Conservation (phyloP, 2,888 invertebrate genomes). For the Chrysolina haemoptera region DNA sequence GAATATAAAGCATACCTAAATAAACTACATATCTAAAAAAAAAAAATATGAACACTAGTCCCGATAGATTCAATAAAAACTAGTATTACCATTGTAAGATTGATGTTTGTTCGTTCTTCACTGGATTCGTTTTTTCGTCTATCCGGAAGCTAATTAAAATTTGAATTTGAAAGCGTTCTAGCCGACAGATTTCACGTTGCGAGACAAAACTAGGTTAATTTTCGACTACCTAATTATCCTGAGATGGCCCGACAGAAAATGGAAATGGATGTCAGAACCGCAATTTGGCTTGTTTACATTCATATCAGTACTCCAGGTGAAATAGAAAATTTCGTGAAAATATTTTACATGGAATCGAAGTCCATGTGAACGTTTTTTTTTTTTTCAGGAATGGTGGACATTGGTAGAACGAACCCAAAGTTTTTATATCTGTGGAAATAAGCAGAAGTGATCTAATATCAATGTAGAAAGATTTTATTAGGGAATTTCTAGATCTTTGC, state of each 20-base stretch:
- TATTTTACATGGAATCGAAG: not conserved
- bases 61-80: not conserved
- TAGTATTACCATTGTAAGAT: slow-evolving; percentile 1
- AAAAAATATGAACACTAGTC: not conserved
- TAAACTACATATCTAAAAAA: not conserved
- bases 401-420: too few relatives aligned
- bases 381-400: too few relatives aligned
- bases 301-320: not conserved
- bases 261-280: slow-evolving; percentile 20
- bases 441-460: too few relatives aligned
- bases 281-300: slow-evolving; percentile 26
- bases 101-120: not conserved
- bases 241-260: slow-evolving; percentile 15
- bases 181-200: slow-evolving; percentile 23
- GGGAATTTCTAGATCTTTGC: too few relatives aligned
- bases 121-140: slow-evolving; percentile 3
- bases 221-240: slow-evolving; percentile 30
- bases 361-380: too few relatives aligned
- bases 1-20: not conserved
- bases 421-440: too few relatives aligned
- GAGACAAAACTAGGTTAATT: slow-evolving; percentile 27
- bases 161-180: slow-evolving; percentile 18
- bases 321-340: not conserved
- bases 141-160: slow-evolving; percentile 15
- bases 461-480: too few relatives aligned